Base-by-base conservation (phyloP, 2,888 invertebrate genomes). In the Coremacera marginata region DNA sequence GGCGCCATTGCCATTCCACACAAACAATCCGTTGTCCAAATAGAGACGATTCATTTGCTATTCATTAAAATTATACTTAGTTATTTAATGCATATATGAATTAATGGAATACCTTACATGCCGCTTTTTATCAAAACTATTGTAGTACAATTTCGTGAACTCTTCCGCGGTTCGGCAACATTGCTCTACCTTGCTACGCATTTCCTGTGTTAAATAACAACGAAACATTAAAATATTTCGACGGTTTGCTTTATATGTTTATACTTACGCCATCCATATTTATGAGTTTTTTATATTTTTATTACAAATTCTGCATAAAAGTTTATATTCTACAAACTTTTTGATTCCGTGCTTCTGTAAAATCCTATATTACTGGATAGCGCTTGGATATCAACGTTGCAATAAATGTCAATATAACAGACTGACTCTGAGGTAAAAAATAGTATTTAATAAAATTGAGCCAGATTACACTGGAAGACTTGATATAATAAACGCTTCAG, bases 1-100 rank as follows among this genome's bases (percentile, higher is more conserved):
- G 0, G 95, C 91, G 7, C 94, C 94, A 89, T 96, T 96, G 37
- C 98, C 98, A 90, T 98, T 98, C 98, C 97, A 98, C 63, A 96
- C 94, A 72, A 97, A 90, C n/a, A 94, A 90, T 7, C 95, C 96
- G 31, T 93, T 93, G 65, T 96, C 96, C 83, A 96, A 90, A 86
- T 98, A 98, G 62, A 97, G 90, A 85, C 94, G 94, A 0, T 93
- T 92, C 87, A 97, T 93, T 86, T 94, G 89, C 94, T 94, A 82
- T 76, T 89, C 31, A 31, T 31, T 31, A 31, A 31, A 5, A 31
- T 31, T 31, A 31, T 3, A 31, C 5, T 31, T 4, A 31, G 5
- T 4, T 4, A 3, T 31, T 31, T 31, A 4, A 3, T 4, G 5
- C 7, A 37, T 37, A 37, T 37, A 37, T 37, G 7, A 37, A 37